phyloP scores from a whole-genome alignment of 2,113 vertebrate genomes.

The Neodon shergylaensis region DNA sequence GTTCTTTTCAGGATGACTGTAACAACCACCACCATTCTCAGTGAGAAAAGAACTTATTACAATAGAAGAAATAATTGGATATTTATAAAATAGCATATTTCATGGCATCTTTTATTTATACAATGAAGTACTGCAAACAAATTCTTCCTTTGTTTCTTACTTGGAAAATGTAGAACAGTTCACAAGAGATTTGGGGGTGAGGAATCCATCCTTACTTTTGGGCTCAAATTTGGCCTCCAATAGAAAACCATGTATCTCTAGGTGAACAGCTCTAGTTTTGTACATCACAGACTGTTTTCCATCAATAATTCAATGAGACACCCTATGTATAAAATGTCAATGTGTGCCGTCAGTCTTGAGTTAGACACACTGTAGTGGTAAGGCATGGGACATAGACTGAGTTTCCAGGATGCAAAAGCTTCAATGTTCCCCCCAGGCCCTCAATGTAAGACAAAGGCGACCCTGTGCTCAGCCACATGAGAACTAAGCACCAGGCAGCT shows the following conservation, averaged over 20 bases:
- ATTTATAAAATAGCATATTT: background rate
- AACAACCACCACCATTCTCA: background rate
- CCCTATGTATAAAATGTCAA: background rate
- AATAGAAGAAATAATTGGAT: background rate
- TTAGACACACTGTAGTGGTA: background rate
- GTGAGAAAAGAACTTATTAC: background rate
- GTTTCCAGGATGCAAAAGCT: slow-evolving; percentile 52
- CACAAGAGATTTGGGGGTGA: background rate
- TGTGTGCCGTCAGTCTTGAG: background rate
- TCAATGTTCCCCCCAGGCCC: background rate
- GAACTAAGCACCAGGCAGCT: slow-evolving; percentile 37
- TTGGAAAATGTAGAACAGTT: background rate
- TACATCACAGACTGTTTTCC: background rate
- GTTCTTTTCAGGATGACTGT: background rate
- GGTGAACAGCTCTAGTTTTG: background rate
- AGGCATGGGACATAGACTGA: background rate
- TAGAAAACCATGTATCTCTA: background rate
- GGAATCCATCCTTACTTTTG: background rate
- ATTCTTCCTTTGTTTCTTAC: background rate
- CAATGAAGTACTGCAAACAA: background rate
- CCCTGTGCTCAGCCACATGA: slow-evolving; percentile 51
- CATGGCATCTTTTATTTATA: background rate
- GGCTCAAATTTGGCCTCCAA: background rate
- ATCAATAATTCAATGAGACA: background rate
- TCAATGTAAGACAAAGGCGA: slow-evolving; percentile 22